Evolutionary conservation across 2,888 invertebrate species (phyloP).

Genomic region (Deilephila elpenor): DNA sequence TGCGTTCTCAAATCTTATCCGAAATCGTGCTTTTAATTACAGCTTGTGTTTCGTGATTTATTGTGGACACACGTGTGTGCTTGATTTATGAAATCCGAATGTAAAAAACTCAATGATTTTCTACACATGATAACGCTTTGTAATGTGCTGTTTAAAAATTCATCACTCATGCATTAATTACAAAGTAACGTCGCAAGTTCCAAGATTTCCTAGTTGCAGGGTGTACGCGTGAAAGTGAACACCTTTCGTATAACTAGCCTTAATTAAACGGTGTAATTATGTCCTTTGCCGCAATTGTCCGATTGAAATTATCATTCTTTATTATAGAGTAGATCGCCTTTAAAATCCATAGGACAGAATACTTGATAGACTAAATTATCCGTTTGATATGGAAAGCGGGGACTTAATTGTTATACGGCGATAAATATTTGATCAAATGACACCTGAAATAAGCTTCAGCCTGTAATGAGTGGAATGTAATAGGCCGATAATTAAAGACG

Average conservation of each 20-base stretch:
- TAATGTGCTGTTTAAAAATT: conserved; percentile 47
- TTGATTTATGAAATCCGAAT: conserved; percentile 63
- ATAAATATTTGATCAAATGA: conserved; percentile 79
- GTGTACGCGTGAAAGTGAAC: conserved; percentile 77
- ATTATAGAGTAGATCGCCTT: conserved; percentile 72
- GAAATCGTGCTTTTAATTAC: conserved; percentile 81
- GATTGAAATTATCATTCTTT: conserved; percentile 68
- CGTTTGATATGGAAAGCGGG: conserved; percentile 56
- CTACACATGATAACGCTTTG: conserved; percentile 40
- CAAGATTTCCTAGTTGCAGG: conserved; percentile 58
- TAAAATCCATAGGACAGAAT: conserved; percentile 66
- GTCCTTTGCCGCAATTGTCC: conserved; percentile 80
- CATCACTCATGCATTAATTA: conserved; percentile 58
- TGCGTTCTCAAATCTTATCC: conserved; percentile 74
- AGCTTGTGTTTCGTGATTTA: conserved; percentile 73
- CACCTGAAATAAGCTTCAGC: conserved; percentile 81
- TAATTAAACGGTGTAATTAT: conserved; percentile 79
- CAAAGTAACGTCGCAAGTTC: conserved; percentile 54
- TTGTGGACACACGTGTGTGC: conserved; percentile 67
- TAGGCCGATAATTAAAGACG: conserved; percentile 65
- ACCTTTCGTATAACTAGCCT: conserved; percentile 75
- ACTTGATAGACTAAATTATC: conserved; percentile 64
- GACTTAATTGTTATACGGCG: conserved; percentile 65
- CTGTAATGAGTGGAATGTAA: conserved; percentile 59
- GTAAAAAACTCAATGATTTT: conserved; percentile 40